These are phyloP conservation scores for Sorex fumeus DNA, from an alignment of 2,113 vertebrate genomes.

Conservation along the genomic window DNA sequence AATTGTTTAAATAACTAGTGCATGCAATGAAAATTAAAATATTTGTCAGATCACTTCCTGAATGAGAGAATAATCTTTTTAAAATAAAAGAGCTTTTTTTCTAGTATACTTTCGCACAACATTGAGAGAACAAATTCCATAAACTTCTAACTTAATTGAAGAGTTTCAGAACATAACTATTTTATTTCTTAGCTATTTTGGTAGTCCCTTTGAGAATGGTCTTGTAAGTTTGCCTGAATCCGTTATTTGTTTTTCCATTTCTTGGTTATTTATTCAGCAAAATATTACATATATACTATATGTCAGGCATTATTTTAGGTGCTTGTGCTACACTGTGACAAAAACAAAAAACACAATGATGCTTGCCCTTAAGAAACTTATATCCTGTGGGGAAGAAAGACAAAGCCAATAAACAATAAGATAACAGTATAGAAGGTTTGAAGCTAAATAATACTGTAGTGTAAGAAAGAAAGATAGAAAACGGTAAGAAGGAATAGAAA, in stretches of 20 bases:
- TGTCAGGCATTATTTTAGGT: not conserved
- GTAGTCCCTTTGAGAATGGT: not conserved
- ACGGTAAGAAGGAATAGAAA: not conserved
- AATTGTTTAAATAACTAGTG: not conserved
- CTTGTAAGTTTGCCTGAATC: conserved; percentile 7
- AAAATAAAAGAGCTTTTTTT: not conserved
- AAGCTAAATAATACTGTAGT: not conserved
- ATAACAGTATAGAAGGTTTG: not conserved
- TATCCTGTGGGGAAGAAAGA: not conserved
- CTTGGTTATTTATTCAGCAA: conserved; percentile 26
- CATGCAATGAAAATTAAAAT: not conserved
- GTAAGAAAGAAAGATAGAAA: not conserved
- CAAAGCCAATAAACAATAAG: not conserved
- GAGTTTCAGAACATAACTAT: not conserved
- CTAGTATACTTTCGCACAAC: not conserved
- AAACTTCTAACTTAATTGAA: not conserved
- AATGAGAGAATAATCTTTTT: not conserved
- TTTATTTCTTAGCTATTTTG: conserved; percentile 37
- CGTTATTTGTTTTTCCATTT: conserved; percentile 29
- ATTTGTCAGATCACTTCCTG: not conserved
- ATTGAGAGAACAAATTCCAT: not conserved
- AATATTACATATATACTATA: not conserved
- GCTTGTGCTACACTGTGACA: not conserved
- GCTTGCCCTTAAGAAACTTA: not conserved
- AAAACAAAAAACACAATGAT: not conserved